phyloP scores from a whole-genome alignment of 1,140 invertebrate genomes.

The Neotoxoptera formosana region DNA sequence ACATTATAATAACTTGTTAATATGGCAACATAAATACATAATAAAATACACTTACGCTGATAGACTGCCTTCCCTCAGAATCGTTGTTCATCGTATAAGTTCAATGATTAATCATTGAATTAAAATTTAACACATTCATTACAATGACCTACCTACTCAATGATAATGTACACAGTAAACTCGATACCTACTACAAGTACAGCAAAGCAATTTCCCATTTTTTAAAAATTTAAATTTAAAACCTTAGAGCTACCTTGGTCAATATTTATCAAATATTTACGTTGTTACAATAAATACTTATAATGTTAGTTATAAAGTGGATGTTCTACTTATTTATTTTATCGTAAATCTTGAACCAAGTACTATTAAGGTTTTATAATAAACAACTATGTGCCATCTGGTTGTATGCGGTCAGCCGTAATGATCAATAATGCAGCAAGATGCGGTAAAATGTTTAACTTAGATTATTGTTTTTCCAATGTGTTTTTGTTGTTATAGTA shows the following conservation, averaged over 20 bases:
- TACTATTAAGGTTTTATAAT: neutral
- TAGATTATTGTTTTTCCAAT: conserved; percentile 22
- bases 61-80: neutral
- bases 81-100: neutral
- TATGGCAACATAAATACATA: too few species aligned
- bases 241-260: neutral
- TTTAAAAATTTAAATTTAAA: neutral
- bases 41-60: neutral
- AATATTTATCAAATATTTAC: neutral
- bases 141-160: neutral
- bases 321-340: neutral
- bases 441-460: conserved; percentile 33
- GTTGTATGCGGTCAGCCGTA: conserved; percentile 33
- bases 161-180: neutral
- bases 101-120: neutral
- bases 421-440: conserved; percentile 50
- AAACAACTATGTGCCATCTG: conserved; percentile 42
- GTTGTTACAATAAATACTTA: neutral
- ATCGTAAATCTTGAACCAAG: neutral
- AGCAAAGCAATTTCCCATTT: neutral
- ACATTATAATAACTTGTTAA: too few species aligned
- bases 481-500: neutral
- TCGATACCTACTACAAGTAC: neutral
- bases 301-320: neutral
- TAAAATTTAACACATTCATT: neutral